Evolutionary conservation across 2,888 invertebrate species (phyloP).

Genomic region (Eremobia ochroleuca): DNA sequence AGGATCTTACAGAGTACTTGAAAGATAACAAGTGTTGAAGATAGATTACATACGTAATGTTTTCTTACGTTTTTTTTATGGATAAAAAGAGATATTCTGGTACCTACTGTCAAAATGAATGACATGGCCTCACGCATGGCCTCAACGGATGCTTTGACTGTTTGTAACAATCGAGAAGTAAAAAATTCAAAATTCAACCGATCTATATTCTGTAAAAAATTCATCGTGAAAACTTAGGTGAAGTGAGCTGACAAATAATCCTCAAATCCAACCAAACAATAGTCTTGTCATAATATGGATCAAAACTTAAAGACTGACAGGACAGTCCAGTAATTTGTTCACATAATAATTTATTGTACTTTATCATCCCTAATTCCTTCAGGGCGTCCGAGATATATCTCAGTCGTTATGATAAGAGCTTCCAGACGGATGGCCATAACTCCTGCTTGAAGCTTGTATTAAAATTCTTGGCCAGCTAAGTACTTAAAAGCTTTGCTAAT

Average conservation of each 20-base stretch:
- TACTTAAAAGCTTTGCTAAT: slow-evolving; percentile 55
- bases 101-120: neutral
- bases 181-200: neutral
- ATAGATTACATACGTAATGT: neutral
- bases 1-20: neutral
- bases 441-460: slow-evolving; percentile 45
- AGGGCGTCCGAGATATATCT: slow-evolving; percentile 27
- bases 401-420: slow-evolving; percentile 41
- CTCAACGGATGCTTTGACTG: neutral
- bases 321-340: neutral
- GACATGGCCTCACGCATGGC: no score
- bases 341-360: slow-evolving; percentile 20
- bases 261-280: neutral
- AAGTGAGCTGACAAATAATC: neutral
- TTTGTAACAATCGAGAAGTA: neutral
- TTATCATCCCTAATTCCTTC: slow-evolving; percentile 4
- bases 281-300: neutral
- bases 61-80: neutral
- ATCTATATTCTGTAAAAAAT: neutral
- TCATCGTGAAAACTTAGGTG: no score
- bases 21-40: neutral
- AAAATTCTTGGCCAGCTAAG: slow-evolving; percentile 50
- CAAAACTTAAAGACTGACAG: neutral
- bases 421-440: slow-evolving; percentile 26
- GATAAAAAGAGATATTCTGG: neutral